phyloP scores from a whole-genome alignment of 2,888 invertebrate genomes.

The Leptopilina syphax region DNA sequence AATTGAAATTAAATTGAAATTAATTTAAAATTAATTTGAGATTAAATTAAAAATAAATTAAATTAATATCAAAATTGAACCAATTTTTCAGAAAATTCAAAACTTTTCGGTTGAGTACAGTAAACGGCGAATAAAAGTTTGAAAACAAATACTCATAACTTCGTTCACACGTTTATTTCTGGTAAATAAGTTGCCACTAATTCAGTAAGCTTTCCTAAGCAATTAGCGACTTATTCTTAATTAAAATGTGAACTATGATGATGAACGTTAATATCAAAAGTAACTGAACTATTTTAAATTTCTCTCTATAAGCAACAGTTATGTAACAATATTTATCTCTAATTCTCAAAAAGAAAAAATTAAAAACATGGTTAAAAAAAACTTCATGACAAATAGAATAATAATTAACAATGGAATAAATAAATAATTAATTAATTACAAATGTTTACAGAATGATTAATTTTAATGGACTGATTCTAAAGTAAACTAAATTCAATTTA shows the following conservation, averaged over 20 bases:
- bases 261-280: not conserved
- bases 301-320: not conserved
- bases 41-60: too few species aligned
- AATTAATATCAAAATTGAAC: too few species aligned
- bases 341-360: not conserved
- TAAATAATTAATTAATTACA: constrained; percentile 13
- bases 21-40: too few species aligned
- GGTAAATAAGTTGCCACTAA: constrained; percentile 24
- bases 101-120: not conserved
- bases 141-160: not conserved
- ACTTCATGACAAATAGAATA: not conserved
- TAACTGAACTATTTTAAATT: not conserved
- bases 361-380: not conserved
- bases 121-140: not conserved
- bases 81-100: too few species aligned
- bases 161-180: not conserved
- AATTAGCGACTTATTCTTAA: constrained; percentile 46
- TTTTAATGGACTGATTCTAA: constrained; percentile 27
- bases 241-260: constrained; percentile 9
- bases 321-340: not conserved
- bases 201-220: constrained; percentile 37
- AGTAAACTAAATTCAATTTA: constrained; percentile 36
- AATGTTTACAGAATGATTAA: not conserved
- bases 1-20: too few species aligned
- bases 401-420: too few species aligned